Evolutionary conservation across 2,888 invertebrate genomes (phyloP), one percentile per base, ranked within the genome.

Genomic region (Epirrhoe tristata): DNA sequence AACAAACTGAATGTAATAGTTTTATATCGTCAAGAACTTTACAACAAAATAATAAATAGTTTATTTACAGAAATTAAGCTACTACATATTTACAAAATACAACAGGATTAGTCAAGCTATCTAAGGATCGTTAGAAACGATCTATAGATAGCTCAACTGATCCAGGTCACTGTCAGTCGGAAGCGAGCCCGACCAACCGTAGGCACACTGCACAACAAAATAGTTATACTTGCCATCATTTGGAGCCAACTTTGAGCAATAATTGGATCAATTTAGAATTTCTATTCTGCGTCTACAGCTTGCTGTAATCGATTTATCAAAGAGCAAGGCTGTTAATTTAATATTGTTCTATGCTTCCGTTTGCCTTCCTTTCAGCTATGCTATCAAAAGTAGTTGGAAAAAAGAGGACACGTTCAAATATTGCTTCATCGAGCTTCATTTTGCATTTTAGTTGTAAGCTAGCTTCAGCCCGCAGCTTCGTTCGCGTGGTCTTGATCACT

Each of bases 241-340:
- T 39, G 55, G 39, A 39, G 55, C 55, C 17, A 55, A 55, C 55
- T 53, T 53, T 39, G 55, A 55, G 55, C 10, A 36, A 10, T 55
- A 55, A 55, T 55, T 39, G 55, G 14, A 55, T 55, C 55, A 55
- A 55, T 39, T 55, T n/a, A 52, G n/a, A 17, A 31, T 31, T 52
- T n/a, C 52, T 31, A n/a, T 12, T 24, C 51, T 50, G 17, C 17
- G 36, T 36, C 24, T 51, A 52, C 31, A 16, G 32, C 54, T 54
- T 54, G 36, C 16, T 54, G 36, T 54, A 54, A 16, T 54, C 54
- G 36, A 54, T 54, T 36, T 54, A 54, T 54, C 36, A 36, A 54
- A 54, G 32, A 14, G 54, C n/a, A 31, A 34, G 14, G 14, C 50
- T 51, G 50, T 51, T 54, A 36, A 36, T 54, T 54, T 36, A 54